Evolutionary conservation across 2,113 vertebrate species (phyloP), one percentile per base, ranked within the genome.

Genomic region (Merops nubicus): DNA sequence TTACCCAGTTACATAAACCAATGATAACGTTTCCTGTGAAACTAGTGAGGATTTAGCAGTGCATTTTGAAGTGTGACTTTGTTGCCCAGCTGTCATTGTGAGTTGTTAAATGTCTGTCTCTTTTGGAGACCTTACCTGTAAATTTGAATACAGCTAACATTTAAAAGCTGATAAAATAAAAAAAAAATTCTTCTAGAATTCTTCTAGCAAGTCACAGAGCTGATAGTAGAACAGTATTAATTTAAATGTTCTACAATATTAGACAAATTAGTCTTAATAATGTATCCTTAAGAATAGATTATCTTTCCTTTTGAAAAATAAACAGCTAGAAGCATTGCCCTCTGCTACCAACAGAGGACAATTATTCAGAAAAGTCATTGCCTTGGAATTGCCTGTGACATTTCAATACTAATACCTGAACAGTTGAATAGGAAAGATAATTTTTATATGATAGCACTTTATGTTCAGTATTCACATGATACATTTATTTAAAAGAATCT

Each of bases 251-350:
- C 51, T 89, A 65, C 34, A 73, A 23, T 7, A 12, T 87, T 73
- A 91, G 78, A 94, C 56, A 88, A 88, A 91, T 89, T 69, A 51
- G 45, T 82, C 50, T 89, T 94, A 95, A 88, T 96, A 87, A 79
- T 64, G 18, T 72, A 42, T 73, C 89, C 60, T 84, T 85, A 67
- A 67, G 22, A 28, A 89, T 83, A 56, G 38, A 12, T 90, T 79
- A 79, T 85, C 88, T 94, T 95, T 54, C 38, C 67, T 96, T 89
- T 84, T 79, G 75, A 76, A 94, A 96, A 96, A 83, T 42, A 86
- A 91, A 69, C 87, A 91, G 51, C 56, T 80, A 85, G 95, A 93
- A 89, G 40, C 64, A 84, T 89, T 74, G 29, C 93, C 74, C 64
- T 89, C 23, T 87, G 68, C 89, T 88, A 80, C 69, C 33, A 70